These are phyloP conservation scores for Clarias macrocephalus DNA, from an alignment of 2,113 vertebrate genomes.

Conservation along the genomic window DNA sequence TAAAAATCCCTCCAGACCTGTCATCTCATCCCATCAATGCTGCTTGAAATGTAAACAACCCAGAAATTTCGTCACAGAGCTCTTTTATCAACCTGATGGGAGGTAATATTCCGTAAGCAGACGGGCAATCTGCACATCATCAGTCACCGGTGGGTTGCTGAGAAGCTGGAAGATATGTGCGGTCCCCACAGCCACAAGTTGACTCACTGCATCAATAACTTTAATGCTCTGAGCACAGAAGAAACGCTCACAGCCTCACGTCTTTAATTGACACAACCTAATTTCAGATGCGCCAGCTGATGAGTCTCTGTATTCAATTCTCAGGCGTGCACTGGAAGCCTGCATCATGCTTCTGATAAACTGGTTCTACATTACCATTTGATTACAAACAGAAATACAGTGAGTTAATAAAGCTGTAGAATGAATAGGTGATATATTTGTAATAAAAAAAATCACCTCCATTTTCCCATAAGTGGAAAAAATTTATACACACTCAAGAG, in stretches of 20 bases:
- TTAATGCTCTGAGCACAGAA: slow-evolving; percentile 15
- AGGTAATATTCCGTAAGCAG: slow-evolving; percentile 45
- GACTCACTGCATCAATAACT: slow-evolving; percentile 46
- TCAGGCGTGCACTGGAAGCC: slow-evolving; percentile 18
- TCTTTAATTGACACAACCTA: slow-evolving; percentile 44
- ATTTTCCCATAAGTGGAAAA: slow-evolving; percentile 23
- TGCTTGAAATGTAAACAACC: slow-evolving; percentile 35
- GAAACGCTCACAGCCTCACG: slow-evolving; percentile 10
- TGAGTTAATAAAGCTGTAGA: slow-evolving; percentile 33
- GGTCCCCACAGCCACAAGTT: slow-evolving; percentile 34
- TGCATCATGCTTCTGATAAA: slow-evolving; percentile 17
- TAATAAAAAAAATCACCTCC: slow-evolving; percentile 28
- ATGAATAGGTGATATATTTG: slow-evolving; percentile 36
- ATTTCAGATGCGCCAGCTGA: slow-evolving; percentile 42
- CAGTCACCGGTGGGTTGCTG: slow-evolving; percentile 29
- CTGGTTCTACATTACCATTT: slow-evolving; percentile 40
- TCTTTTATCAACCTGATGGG: slow-evolving; percentile 45
- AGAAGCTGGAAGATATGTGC: slow-evolving; percentile 29
- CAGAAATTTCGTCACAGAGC: slow-evolving; percentile 25
- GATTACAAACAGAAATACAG: slow-evolving; percentile 35
- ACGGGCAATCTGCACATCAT: slow-evolving; percentile 41
- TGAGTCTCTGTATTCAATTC: slow-evolving; percentile 23
- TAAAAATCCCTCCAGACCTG: slow-evolving; percentile 33
- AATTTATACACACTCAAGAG: slow-evolving; percentile 27
- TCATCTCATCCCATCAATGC: slow-evolving; percentile 35